phyloP scores from a whole-genome alignment of 2,113 vertebrate genomes.

The Papio anubis region DNA sequence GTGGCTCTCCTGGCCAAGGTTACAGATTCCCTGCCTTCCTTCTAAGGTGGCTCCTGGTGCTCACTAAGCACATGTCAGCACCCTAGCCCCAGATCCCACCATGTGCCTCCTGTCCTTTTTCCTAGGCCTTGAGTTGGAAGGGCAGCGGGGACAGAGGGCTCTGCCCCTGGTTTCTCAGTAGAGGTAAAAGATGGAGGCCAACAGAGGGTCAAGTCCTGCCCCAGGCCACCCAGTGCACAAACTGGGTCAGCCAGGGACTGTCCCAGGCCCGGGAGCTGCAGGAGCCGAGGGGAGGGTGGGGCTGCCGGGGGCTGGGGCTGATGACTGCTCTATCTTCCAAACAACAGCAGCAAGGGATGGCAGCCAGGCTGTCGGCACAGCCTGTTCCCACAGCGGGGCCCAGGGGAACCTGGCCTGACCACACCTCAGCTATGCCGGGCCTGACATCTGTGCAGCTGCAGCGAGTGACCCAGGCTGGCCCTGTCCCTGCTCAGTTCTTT shows the following conservation, averaged over 20 bases:
- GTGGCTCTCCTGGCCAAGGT: neutral
- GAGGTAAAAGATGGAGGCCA: neutral
- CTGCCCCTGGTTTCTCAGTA: fast-evolving
- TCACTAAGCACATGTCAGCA: neutral
- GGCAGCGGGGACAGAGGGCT: fast-evolving
- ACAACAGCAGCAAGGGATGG: neutral
- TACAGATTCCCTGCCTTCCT: neutral
- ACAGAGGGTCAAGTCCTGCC: fast-evolving
- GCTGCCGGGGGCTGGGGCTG: fast-evolving
- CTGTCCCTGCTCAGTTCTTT: neutral
- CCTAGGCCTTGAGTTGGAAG: neutral
- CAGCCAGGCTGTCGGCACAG: constrained; percentile 18
- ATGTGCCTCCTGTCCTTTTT: neutral
- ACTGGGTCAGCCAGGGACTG: neutral
- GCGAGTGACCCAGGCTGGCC: neutral
- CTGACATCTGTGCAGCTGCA: constrained; percentile 15
- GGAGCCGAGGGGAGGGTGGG: neutral
- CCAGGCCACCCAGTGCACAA: neutral
- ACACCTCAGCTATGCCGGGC: neutral
- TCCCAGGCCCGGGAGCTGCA: neutral
- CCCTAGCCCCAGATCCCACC: fast-evolving
- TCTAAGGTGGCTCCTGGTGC: neutral
- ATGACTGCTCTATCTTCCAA: neutral
- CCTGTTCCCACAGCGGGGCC: constrained; percentile 55
- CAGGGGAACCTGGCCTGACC: constrained; percentile 34